Base-by-base conservation (phyloP, 2,888 invertebrate species). In the Trachelus iudaicus region DNA sequence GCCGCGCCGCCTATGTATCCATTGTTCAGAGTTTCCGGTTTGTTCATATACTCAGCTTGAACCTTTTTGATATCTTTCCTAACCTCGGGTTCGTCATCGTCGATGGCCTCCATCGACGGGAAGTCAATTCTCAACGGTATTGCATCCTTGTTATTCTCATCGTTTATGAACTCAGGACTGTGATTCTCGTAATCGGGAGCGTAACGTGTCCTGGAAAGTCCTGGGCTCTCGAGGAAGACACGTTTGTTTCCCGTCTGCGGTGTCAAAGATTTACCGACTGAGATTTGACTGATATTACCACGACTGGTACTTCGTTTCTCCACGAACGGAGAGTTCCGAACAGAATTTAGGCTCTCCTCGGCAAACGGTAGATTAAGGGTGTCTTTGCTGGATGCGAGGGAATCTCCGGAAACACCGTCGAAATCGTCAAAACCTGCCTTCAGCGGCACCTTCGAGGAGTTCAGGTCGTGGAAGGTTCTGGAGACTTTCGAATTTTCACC, bases 361-460 rank as follows among this genome's bases (percentile, higher is more conserved):
- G 86, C 89, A 79, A 88, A 91, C 6, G 91, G 90, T 74, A 90
- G 80, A 76, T 91, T 89, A 11, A 90, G 82, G 0, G 89, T 89
- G 80, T 89, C 90, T 69, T 89, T 90, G 79, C 89, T 90, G 12
- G 91, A 91, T 35, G 85, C 85, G 3, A 89, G 78, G 23, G 91
- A 91, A 23, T 86, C 87, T 15, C 85, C 88, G 1, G 91, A 91
- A 1, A 88, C 88, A 30, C 89, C 91, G 77, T 90, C 91, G 77
- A 91, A 91, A 76, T 91, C 91, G 71, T 91, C 91, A 81, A 91
- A 91, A 15, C 88, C 90, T 11, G 91, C 91, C 77, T 89, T 90
- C 33, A 90, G 78, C 1, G 91, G 90, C 30, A 87, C 85, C 73
- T 89, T 90, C 4, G 90, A 89, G 23, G 89, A 89, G 79, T 90